Evolutionary conservation across 2,888 invertebrate genomes (phyloP), one percentile per base, ranked within the genome.

Genomic region (Nymphalis urticae): DNA sequence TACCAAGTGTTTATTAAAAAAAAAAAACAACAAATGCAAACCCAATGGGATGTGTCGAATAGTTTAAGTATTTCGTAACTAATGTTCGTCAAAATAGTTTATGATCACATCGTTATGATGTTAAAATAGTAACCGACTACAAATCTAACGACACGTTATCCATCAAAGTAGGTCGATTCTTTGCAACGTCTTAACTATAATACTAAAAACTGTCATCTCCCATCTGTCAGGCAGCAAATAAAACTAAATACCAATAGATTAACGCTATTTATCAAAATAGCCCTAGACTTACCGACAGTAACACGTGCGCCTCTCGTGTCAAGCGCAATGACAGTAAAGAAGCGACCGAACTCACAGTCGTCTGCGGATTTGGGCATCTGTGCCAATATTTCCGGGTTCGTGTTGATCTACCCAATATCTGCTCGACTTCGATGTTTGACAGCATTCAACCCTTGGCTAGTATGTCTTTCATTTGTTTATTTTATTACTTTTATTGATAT

Each of bases 291-390:
- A 21, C 62, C 32, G 56, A 62, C 58, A 66, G 58, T 6, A 54
- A 54, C 72, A 72, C 72, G 66, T 70, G 72, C 66, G 68, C 70
- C 63, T 66, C 70, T 68, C 65, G 56, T 64, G 70, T 72, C 72
- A 72, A 17, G 24, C 61, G 62, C 53, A 66, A 58, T 72, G 72
- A 72, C 72, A 72, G 66, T 70, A 67, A 64, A 68, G 72, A 64
- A 62, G 60, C 68, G 64, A 53, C 47, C 58, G 36, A 59, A 65
- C 71, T 72, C 56, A 47, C 69, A 68, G 60, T 19, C 64, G 68
- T 72, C 72, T 72, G 66, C 27, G 50, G 53, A 66, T 69, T 32
- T 36, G 62, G 53, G 42, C 59, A 51, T 24, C 68, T 36, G 68
- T 68, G 72, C 70, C 70, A 70, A 63, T 32, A 61, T 60, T 72